phyloP scores from a whole-genome alignment of 2,113 vertebrate species.

The Sterrhoptilus dennistouni region DNA sequence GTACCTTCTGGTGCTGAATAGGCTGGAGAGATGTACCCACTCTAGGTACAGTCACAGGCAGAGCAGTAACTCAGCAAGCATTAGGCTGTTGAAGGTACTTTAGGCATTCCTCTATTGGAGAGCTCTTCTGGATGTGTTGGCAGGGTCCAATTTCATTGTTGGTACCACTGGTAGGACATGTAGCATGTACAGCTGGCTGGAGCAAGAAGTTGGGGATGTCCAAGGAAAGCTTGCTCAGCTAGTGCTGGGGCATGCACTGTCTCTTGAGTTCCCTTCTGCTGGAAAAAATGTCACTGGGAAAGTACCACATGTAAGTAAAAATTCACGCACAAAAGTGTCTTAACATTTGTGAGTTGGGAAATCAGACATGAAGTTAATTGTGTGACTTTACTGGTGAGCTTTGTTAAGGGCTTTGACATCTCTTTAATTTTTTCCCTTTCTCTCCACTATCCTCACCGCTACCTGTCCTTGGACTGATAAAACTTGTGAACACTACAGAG shows the following conservation, averaged over 20 bases:
- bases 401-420: background rate
- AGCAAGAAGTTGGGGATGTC: background rate
- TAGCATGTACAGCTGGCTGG: background rate
- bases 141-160: fast-evolving
- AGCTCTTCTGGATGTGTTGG: background rate
- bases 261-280: background rate
- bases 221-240: background rate
- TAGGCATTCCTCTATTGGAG: fast-evolving
- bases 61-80: background rate
- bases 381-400: background rate
- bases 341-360: background rate
- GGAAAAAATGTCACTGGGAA: background rate
- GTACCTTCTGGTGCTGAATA: background rate
- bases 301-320: background rate
- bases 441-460: background rate
- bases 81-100: background rate
- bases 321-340: background rate
- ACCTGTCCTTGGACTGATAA: background rate
- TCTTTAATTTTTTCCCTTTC: background rate
- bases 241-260: fast-evolving
- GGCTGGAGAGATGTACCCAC: background rate
- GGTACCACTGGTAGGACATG: fast-evolving
- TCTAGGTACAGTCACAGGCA: background rate
- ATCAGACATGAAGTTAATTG: background rate
- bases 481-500: background rate